phyloP scores from a whole-genome alignment of 2,888 invertebrate genomes.

The Teinopalpus imperialis region DNA sequence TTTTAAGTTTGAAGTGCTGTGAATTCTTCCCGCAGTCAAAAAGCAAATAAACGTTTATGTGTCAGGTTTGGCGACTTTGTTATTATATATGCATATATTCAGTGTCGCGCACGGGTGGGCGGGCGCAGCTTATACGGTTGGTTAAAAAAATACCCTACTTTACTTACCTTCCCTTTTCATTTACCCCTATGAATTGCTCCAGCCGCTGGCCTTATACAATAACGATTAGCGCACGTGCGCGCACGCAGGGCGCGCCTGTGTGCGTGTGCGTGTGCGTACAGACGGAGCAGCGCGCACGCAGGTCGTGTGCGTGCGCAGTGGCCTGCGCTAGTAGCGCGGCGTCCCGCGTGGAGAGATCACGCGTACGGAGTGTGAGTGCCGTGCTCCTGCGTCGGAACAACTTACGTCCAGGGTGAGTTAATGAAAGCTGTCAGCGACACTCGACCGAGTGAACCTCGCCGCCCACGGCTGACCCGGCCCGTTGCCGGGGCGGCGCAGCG shows the following conservation, averaged over 20 bases:
- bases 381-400: background rate
- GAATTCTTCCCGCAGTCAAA: too few species aligned
- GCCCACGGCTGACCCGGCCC: background rate
- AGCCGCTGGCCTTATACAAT: background rate
- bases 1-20: too few species aligned
- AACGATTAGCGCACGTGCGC: background rate
- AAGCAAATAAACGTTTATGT: too few species aligned
- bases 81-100: too few species aligned
- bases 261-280: background rate
- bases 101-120: too few species aligned
- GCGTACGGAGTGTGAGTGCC: background rate
- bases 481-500: too few species aligned
- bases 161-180: too few species aligned
- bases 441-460: background rate
- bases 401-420: slow-evolving; percentile 12
- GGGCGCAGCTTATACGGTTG: too few species aligned
- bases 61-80: too few species aligned
- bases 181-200: background rate
- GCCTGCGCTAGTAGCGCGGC: background rate
- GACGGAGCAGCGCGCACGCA: background rate
- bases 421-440: slow-evolving; percentile 4
- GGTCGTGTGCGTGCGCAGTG: background rate
- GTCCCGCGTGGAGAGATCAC: background rate
- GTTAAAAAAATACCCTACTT: too few species aligned
- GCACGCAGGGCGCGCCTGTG: too few species aligned